Conservation (phyloP, 2,888 invertebrate genomes). For the Trileptium ribeirensis region DNA sequence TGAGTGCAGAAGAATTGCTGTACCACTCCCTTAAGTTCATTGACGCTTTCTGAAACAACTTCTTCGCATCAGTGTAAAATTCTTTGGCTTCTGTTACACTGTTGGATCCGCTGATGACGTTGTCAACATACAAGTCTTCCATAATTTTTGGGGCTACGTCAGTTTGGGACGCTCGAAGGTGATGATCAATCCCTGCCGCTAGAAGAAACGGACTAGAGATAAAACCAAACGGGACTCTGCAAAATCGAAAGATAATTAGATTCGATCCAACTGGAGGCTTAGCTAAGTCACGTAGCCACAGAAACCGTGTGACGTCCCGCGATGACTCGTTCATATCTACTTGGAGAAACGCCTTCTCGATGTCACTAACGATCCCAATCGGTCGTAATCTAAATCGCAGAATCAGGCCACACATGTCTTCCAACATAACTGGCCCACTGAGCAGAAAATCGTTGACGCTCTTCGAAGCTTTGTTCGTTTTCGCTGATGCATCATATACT, state of each 20-base stretch:
- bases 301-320: constrained; percentile 25
- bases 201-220: constrained; percentile 33
- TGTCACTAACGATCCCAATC: constrained; percentile 22
- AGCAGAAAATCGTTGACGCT: constrained; percentile 35
- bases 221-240: constrained; percentile 35
- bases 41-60: not conserved
- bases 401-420: constrained; percentile 25
- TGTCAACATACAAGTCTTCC: not conserved
- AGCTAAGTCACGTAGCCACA: not conserved
- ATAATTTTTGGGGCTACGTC: not conserved
- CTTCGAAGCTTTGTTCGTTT: constrained; percentile 11
- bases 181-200: constrained; percentile 26
- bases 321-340: constrained; percentile 28
- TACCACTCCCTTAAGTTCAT: constrained; percentile 10
- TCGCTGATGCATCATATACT: constrained; percentile 38
- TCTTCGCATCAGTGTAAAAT: not conserved
- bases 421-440: constrained; percentile 28
- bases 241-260: constrained; percentile 31
- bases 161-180: not conserved
- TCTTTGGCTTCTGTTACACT: not conserved
- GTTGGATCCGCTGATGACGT: not conserved
- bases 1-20: not conserved
- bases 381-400: constrained; percentile 30
- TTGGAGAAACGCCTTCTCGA: constrained; percentile 30
- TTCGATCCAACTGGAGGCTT: constrained; percentile 27